Percentiles rank a stretch among this genome's conserved stretches.
These are phyloP conservation scores for Pantherophis alleghaniensis DNA, from an alignment of 2,797 vertebrate species.

Conservation along the genomic window DNA sequence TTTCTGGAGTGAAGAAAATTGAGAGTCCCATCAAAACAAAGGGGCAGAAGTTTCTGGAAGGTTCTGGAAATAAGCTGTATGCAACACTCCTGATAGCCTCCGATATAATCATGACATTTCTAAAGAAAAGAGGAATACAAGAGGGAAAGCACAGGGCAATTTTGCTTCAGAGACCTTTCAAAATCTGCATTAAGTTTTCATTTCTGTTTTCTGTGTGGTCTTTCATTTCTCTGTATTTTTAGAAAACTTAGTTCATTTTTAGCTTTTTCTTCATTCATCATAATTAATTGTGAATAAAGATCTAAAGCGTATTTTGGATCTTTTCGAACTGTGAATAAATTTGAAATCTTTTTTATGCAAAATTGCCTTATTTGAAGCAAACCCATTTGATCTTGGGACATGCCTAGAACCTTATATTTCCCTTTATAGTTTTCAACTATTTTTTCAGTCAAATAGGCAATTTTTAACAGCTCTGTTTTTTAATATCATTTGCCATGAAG, in stretches of 20 bases:
- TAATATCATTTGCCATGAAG: not conserved
- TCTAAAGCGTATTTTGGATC: not conserved
- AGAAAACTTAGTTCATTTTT: not conserved
- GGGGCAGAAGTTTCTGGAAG: not conserved
- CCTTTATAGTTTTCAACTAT: not conserved
- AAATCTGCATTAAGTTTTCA: not conserved
- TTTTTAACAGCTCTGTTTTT: not conserved
- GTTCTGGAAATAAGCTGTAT: not conserved
- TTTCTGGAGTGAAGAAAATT: not conserved
- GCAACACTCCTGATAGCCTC: not conserved
- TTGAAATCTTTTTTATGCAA: not conserved
- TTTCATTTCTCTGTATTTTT: not conserved
- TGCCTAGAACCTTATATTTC: not conserved
- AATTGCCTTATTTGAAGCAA: not conserved
- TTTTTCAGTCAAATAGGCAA: not conserved
- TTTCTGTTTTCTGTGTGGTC: not conserved
- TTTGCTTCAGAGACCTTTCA: not conserved
- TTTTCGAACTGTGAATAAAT: not conserved
- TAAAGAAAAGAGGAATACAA: not conserved
- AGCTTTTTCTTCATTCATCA: not conserved
- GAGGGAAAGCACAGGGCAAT: not conserved
- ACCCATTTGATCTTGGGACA: not conserved
- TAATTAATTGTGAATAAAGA: not conserved
- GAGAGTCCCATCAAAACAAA: not conserved
- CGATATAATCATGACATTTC: not conserved